Evolutionary conservation across 2,888 invertebrate species (phyloP), one percentile per base, ranked within the genome.

Genomic region (Pemphredon lugubris): DNA sequence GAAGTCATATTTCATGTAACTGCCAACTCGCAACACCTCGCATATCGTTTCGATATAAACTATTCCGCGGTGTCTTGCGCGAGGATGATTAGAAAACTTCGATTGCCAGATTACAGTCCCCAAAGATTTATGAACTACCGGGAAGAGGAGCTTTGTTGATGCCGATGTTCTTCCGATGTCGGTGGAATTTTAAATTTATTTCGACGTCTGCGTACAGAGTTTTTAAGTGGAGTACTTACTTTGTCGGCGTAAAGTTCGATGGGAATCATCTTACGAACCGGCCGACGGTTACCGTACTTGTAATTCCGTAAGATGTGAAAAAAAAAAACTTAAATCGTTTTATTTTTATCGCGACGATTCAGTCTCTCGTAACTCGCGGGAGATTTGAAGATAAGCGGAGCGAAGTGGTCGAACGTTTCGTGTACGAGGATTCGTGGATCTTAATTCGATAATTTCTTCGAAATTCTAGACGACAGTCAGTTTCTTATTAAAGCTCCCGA

Each of bases 51-150:
- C 76, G 68, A 77, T 81, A 81, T 79, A 80, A 82, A 69, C 82
- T 73, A 78, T 73, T 71, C 63, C 39, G 40, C 54, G 57, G 68
- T 57, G 78, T 68, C 73, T 81, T 65, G 73, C 68, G 72, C 61
- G 47, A 44, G 63, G 61, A 77, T 72, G 80, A 81, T 80, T 81
- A 82, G 82, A 79, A 81, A 84, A 84, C 80, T 84, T 84, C 80
- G 83, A 84, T 84, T 84, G 79, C 79, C 73, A 71, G 75, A 83
- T 84, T 83, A 82, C 75, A 75, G 53, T 63, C 65, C 32, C n/a
- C 40, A 42, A 51, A 74, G 83, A 83, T 82, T 82, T 82, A 82
- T 77, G 74, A 55, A 73, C 70, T 59, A 59, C 53, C 68, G 30
- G 18, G 26, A 7, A 14, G 16, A 21, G 48, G 63, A 42, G 63